Conservation (phyloP, 2,888 invertebrate genomes). For the Drosophila melanosoma region DNA sequence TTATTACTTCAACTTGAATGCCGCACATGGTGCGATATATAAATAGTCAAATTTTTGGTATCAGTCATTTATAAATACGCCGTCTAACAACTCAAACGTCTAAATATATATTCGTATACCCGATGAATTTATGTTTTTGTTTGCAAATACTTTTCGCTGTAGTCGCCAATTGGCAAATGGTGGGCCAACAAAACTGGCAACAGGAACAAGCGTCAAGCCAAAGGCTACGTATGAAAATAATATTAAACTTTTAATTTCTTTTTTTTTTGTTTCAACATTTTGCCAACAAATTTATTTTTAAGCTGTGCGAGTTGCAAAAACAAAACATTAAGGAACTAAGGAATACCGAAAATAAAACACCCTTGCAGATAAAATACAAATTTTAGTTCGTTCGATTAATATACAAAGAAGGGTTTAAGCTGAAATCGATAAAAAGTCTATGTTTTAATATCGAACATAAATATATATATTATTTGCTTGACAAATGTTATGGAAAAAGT, state of each 20-base stretch:
- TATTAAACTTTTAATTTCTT: conserved; percentile 41
- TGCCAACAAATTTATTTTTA: conserved; percentile 70
- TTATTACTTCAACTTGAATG: conserved; percentile 25
- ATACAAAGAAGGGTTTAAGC: not conserved
- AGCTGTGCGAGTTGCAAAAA: conserved; percentile 49
- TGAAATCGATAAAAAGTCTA: not conserved
- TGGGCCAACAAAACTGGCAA: conserved; percentile 46
- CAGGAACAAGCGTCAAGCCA: conserved; percentile 48
- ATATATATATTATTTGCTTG: not conserved
- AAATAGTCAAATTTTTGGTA: conserved; percentile 31
- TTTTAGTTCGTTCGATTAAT: not conserved
- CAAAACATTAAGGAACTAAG: conserved; percentile 6
- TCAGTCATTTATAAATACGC: conserved; percentile 65
- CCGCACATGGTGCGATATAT: conserved; percentile 32
- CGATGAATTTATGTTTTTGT: conserved; percentile 78
- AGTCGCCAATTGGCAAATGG: conserved; percentile 60
- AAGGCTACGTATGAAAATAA: conserved; percentile 48
- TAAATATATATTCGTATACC: conserved; percentile 50
- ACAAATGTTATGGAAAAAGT: not conserved
- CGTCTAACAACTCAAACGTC: conserved; percentile 40
- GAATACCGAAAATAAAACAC: not conserved
- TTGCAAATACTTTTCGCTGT: conserved; percentile 76
- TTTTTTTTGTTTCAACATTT: conserved; percentile 35
- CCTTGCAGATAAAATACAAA: not conserved
- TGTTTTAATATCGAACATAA: not conserved